phyloP scores from a whole-genome alignment of 2,113 vertebrate genomes.

The Gambusia affinis region DNA sequence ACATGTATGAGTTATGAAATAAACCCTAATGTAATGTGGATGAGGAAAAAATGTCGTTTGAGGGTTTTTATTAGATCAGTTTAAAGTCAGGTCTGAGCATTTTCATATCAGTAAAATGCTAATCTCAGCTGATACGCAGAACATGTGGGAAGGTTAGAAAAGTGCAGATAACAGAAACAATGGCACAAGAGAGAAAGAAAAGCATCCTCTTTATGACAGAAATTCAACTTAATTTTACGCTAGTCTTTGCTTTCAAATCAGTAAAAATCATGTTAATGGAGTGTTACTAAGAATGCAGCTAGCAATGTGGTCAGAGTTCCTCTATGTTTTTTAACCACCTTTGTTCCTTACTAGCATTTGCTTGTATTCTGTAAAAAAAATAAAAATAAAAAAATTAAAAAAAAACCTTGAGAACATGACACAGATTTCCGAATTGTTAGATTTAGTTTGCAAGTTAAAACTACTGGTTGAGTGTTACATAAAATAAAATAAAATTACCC shows the following conservation, averaged over 20 bases:
- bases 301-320: neutral
- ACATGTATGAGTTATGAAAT: constrained; percentile 81
- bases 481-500: too few species aligned
- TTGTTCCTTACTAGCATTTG: neutral
- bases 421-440: too few species aligned
- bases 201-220: constrained; percentile 23
- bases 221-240: constrained; percentile 10
- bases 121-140: constrained; percentile 41
- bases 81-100: constrained; percentile 58
- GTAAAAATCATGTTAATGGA: neutral
- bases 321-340: neutral
- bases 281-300: neutral
- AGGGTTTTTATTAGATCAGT: constrained; percentile 78
- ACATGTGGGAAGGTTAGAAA: constrained; percentile 57
- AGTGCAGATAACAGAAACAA: constrained; percentile 67
- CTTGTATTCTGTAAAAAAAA: too few species aligned
- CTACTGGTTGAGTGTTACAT: neutral
- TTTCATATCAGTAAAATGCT: constrained; percentile 76
- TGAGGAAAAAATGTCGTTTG: constrained; percentile 76
- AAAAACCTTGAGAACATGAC: too few species aligned
- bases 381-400: too few species aligned
- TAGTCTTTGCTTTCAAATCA: neutral
- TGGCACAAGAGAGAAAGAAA: constrained; percentile 43
- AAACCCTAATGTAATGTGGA: constrained; percentile 79
- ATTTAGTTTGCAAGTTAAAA: neutral